phyloP scores from a whole-genome alignment of 2,797 vertebrate genomes.

The Paratrypauchen microcephalus region DNA sequence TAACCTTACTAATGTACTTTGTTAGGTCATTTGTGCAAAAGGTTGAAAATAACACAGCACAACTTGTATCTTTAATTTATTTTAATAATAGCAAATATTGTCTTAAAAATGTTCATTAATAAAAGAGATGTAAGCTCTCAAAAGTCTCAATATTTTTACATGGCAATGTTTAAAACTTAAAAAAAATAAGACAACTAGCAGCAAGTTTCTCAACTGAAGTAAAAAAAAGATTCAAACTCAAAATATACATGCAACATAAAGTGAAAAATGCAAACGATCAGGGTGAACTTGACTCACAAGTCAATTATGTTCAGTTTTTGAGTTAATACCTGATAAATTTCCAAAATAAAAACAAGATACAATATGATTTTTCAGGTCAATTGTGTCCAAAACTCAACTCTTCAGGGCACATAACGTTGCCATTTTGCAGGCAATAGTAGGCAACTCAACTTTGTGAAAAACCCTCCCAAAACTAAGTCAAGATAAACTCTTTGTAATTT shows the following conservation, averaged over 20 bases:
- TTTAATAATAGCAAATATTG: constrained; percentile 69
- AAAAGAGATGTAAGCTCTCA: constrained; percentile 60
- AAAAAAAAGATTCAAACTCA: constrained; percentile 40
- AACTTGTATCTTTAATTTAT: constrained; percentile 72
- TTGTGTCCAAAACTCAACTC: neutral
- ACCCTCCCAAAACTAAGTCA: neutral
- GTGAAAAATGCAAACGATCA: constrained; percentile 29
- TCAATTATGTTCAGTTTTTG: neutral
- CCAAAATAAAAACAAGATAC: neutral
- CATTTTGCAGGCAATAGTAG: neutral
- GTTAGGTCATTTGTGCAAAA: neutral
- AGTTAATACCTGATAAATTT: neutral
- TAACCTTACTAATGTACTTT: no score
- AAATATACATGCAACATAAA: constrained; percentile 51
- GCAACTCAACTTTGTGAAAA: neutral
- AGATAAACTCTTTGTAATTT: neutral
- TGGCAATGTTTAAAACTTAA: constrained; percentile 51
- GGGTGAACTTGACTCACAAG: neutral
- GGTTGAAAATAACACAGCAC: constrained; percentile 26
- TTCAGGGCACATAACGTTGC: neutral
- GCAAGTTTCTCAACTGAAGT: constrained; percentile 46
- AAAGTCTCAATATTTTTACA: constrained; percentile 40
- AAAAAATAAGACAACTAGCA: constrained; percentile 56
- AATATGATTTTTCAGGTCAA: neutral
- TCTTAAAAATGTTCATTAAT: constrained; percentile 71